phyloP scores from a whole-genome alignment of 2,888 invertebrate genomes.

The Aleiodes alternator region DNA sequence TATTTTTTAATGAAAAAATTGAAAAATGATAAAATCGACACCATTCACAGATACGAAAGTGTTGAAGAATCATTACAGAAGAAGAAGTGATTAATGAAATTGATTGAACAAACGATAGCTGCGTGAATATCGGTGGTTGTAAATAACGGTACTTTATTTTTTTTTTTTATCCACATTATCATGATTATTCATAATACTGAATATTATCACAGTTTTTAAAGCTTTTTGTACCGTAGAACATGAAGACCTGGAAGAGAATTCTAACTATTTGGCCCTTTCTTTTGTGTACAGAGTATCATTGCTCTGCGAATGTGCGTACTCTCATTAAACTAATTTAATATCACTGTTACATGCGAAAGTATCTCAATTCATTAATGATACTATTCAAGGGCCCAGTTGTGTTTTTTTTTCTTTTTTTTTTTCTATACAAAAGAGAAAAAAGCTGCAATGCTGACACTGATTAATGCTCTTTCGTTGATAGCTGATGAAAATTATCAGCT shows the following conservation, averaged over 20 bases:
- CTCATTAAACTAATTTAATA: slow-evolving; percentile 36
- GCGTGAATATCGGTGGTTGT: slow-evolving; percentile 61
- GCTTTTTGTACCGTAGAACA: slow-evolving; percentile 49
- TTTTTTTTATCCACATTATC: slow-evolving; percentile 53
- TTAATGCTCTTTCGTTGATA: slow-evolving; percentile 38
- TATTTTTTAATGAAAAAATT: too few species aligned
- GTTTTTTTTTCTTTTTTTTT: neutral
- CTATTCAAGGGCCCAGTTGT: slow-evolving; percentile 17
- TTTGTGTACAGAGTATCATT: slow-evolving; percentile 10
- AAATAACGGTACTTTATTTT: slow-evolving; percentile 64
- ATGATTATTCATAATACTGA: slow-evolving; percentile 61
- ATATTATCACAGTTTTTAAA: slow-evolving; percentile 57
- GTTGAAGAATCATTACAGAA: slow-evolving; percentile 39
- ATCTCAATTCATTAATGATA: slow-evolving; percentile 23
- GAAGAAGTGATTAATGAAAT: slow-evolving; percentile 51
- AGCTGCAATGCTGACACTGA: slow-evolving; percentile 26
- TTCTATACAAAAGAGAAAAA: neutral
- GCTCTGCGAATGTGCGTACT: slow-evolving; percentile 36
- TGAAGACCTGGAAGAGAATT: slow-evolving; percentile 44
- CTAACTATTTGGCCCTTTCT: slow-evolving; percentile 10
- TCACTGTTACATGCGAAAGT: slow-evolving; percentile 47
- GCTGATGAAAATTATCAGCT: slow-evolving; percentile 34
- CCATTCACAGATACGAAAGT: slow-evolving; percentile 19
- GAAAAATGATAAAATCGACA: neutral
- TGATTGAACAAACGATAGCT: slow-evolving; percentile 60